Base-by-base conservation (phyloP, 2,888 invertebrate species). In the Gnatocerus cornutus region DNA sequence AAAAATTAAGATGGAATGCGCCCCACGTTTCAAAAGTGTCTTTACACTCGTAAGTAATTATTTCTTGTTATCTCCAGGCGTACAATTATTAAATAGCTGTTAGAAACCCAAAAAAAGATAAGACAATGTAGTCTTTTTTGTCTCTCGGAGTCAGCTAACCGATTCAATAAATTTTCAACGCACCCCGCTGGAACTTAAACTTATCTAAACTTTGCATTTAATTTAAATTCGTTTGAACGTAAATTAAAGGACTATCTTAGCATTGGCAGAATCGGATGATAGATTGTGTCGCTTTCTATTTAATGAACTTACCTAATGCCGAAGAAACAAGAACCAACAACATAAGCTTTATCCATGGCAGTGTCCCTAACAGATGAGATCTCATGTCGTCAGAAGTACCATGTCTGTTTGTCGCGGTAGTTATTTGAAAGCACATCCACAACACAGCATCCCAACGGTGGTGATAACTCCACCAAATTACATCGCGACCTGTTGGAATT, bases 301-400 rank as follows among this genome's bases (percentile, higher is more conserved):
- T 21, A 21, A 21, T 21, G 2, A 21, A 55, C 83, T 83, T 78
- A 83, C 83, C 83, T 80, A 79, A 77, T 67, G 79, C 76, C 68
- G 80, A 78, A 74, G 79, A 79, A 71, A 82, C 77, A 72, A 83
- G 77, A 76, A 81, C 75, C 66, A 81, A 77, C 65, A 82, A 73
- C 68, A 77, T 74, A 74, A 83, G 75, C 73, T 81, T 80, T 79
- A 82, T 83, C 84, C 84, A 84, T 84, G 78, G 80, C 76, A 79
- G 77, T 74, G 77, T 70, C 72, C 77, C 80, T 73, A 79, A 77
- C 76, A 81, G 76, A 79, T 78, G 77, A 74, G 81, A 76, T 83
- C 77, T 84, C 84, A 84, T 84, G 80, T 82, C 84, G 83, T 77
- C 82, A 76, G 73, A 77, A 81, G 81, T 84, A 81, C 78, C 83